These are phyloP conservation scores for Hirtodrosophila cameraria DNA, from an alignment of 2,888 invertebrate species.

Conservation along the genomic window DNA sequence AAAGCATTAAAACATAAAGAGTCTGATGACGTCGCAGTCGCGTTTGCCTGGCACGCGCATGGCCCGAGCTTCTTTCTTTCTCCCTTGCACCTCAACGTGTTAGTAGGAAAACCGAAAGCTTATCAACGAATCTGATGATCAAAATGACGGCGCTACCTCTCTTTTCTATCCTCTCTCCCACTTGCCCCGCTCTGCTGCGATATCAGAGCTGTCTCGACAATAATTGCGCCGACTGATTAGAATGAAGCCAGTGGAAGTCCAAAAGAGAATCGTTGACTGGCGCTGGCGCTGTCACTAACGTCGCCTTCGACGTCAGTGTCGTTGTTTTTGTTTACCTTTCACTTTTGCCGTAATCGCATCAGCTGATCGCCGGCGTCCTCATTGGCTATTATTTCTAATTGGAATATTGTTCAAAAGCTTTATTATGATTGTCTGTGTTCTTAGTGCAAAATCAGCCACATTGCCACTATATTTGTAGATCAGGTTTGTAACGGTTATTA, in stretches of 20 bases:
- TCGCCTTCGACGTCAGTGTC: slow-evolving; percentile 3
- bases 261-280: slow-evolving; percentile 15
- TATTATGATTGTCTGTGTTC: background rate
- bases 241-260: slow-evolving; percentile 23
- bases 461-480: background rate
- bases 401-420: slow-evolving; percentile 2
- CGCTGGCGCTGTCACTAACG: slow-evolving; percentile 1
- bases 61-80: slow-evolving; percentile 13
- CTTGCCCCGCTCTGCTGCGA: slow-evolving; percentile 4
- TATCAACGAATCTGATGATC: slow-evolving; percentile 34
- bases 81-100: slow-evolving; percentile 2
- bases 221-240: slow-evolving; percentile 45
- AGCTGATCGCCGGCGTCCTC: slow-evolving; percentile 41
- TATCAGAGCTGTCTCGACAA: slow-evolving; percentile 19
- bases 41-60: slow-evolving; percentile 56
- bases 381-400: slow-evolving; percentile 17
- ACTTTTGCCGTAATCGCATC: slow-evolving; percentile 50
- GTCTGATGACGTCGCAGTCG: slow-evolving; percentile 54
- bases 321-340: slow-evolving; percentile 58
- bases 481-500: slow-evolving; percentile 18
- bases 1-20: slow-evolving; percentile 32
- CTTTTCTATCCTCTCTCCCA: slow-evolving; percentile 5
- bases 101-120: slow-evolving; percentile 19
- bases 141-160: slow-evolving; percentile 20
- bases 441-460: background rate